phyloP scores from a whole-genome alignment of 2,888 invertebrate genomes.

The Drosophila algonquin region DNA sequence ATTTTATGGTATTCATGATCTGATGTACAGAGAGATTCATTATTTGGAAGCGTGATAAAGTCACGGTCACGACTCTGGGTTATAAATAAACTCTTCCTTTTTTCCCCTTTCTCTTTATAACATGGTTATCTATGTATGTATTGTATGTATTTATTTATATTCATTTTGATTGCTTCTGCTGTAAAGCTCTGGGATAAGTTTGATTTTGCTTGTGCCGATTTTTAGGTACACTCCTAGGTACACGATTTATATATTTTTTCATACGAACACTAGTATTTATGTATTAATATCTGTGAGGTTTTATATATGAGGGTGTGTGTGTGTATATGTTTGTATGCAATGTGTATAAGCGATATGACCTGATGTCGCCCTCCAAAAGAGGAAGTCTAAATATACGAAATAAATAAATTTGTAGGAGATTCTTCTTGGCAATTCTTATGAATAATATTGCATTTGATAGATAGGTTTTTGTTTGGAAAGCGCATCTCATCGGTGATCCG shows the following conservation, averaged over 20 bases:
- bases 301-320: neutral
- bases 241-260: constrained; percentile 31
- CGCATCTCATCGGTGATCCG: neutral
- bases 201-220: constrained; percentile 28
- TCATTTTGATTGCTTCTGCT: constrained; percentile 48
- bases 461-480: neutral
- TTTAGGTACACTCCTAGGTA: constrained; percentile 65
- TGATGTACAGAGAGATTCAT: constrained; percentile 9
- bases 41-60: constrained; percentile 10
- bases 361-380: neutral
- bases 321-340: neutral
- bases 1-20: constrained; percentile 28
- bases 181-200: constrained; percentile 47
- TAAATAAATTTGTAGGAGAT: constrained; percentile 4
- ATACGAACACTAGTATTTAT: constrained; percentile 17
- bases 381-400: neutral
- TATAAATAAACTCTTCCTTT: constrained; percentile 17
- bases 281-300: constrained; percentile 22
- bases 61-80: constrained; percentile 6
- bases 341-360: constrained; percentile 16
- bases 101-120: neutral
- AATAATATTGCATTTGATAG: neutral
- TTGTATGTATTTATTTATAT: constrained; percentile 29
- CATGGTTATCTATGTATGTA: constrained; percentile 12
- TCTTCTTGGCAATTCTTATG: neutral